These are phyloP conservation scores for Teinopalpus imperialis DNA, from an alignment of 2,888 invertebrate species.

Conservation along the genomic window DNA sequence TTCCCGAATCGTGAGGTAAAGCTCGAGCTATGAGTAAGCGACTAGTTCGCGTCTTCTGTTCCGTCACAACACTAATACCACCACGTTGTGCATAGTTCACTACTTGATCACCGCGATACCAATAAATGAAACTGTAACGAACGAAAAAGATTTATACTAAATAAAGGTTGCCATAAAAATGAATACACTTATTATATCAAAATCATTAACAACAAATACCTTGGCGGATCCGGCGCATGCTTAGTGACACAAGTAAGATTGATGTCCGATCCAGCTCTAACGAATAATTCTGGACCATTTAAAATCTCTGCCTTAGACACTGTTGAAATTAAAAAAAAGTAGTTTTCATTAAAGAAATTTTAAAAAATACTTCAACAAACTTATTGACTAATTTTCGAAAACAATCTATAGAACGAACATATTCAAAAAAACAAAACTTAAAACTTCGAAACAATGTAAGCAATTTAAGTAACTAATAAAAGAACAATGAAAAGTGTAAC, in stretches of 20 bases:
- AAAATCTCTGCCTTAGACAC: conserved; percentile 95
- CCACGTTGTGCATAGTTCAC: conserved; percentile 93
- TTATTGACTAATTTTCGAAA: too few relatives aligned
- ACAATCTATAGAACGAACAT: too few relatives aligned
- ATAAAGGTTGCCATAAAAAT: background rate
- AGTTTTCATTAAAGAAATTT: too few relatives aligned
- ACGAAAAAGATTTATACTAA: background rate
- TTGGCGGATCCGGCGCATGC: conserved; percentile 91
- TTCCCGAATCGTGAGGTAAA: conserved; percentile 91
- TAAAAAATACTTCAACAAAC: too few relatives aligned
- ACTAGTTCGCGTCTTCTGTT: conserved; percentile 91
- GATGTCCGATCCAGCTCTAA: conserved; percentile 95
- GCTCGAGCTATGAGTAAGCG: conserved; percentile 93
- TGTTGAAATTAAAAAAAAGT: conserved; percentile 53
- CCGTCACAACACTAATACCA: conserved; percentile 93
- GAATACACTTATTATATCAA: too few relatives aligned
- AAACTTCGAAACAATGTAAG: too few relatives aligned
- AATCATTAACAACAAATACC: conserved; percentile 78
- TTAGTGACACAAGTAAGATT: conserved; percentile 94
- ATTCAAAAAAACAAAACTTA: too few relatives aligned
- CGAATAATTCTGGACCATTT: conserved; percentile 92
- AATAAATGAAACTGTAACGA: conserved; percentile 85
- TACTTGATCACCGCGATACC: conserved; percentile 92
- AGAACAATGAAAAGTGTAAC: too few relatives aligned
- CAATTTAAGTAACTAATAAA: too few relatives aligned